Percentiles rank a stretch among this genome's conserved stretches.
These are phyloP conservation scores for Sesamia nonagrioides DNA, from an alignment of 1,140 invertebrate species.

Conservation along the genomic window DNA sequence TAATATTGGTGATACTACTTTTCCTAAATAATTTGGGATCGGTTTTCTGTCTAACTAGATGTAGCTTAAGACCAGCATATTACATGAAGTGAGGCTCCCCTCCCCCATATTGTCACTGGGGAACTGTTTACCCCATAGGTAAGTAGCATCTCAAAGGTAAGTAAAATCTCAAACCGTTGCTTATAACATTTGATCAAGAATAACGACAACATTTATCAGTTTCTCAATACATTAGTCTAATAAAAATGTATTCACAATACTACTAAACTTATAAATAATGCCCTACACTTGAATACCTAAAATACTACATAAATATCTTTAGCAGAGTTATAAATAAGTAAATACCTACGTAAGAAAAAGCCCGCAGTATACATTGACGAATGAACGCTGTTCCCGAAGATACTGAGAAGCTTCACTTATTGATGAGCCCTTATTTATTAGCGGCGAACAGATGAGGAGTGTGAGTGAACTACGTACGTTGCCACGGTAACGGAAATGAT, in stretches of 20 bases:
- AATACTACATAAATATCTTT: constrained; percentile 34
- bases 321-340: constrained; percentile 27
- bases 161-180: too few relatives aligned
- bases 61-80: too few relatives aligned
- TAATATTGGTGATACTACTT: too few relatives aligned
- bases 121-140: too few relatives aligned
- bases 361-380: constrained; percentile 53
- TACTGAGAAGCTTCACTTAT: constrained; percentile 58
- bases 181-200: too few relatives aligned
- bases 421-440: constrained; percentile 69
- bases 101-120: too few relatives aligned
- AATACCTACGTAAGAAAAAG: constrained; percentile 30
- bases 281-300: constrained; percentile 2
- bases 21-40: too few relatives aligned
- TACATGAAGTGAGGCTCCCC: too few relatives aligned
- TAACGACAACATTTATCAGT: background rate
- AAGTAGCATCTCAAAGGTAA: too few relatives aligned
- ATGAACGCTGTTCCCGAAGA: constrained; percentile 53
- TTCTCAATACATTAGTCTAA: background rate
- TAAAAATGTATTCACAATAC: background rate
- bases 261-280: constrained; percentile 2
- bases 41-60: too few relatives aligned
- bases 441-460: constrained; percentile 38
- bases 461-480: constrained; percentile 29
- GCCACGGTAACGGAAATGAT: background rate